Evolutionary conservation across 2,888 invertebrate species (phyloP).

Genomic region (Beris morrisii): DNA sequence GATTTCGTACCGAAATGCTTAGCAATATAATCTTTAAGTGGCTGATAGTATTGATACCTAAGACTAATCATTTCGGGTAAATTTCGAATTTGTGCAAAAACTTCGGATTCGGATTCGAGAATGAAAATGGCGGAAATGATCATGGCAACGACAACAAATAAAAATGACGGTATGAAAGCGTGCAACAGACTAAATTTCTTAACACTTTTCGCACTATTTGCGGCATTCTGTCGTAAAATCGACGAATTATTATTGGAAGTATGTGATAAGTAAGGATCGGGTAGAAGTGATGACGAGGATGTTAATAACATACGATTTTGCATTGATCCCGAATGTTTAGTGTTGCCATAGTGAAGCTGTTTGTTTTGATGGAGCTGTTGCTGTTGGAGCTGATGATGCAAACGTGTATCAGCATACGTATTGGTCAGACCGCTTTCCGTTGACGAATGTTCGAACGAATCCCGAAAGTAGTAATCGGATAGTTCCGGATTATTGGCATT

Average conservation of each 20-base stretch:
- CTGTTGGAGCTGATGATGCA: constrained; percentile 40
- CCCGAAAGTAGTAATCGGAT: constrained; percentile 71
- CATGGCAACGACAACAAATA: constrained; percentile 71
- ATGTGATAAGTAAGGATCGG: constrained; percentile 27
- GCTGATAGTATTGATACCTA: constrained; percentile 79
- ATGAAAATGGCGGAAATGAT: constrained; percentile 69
- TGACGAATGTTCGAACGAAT: constrained; percentile 78
- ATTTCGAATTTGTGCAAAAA: constrained; percentile 69
- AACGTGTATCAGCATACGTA: constrained; percentile 45
- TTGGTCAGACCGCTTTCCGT: constrained; percentile 69
- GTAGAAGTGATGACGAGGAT: constrained; percentile 38
- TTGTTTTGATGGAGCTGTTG: constrained; percentile 43
- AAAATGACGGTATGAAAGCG: constrained; percentile 76
- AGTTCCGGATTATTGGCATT: constrained; percentile 53
- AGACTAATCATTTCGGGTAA: constrained; percentile 77
- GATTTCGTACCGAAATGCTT: constrained; percentile 36
- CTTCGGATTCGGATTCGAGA: constrained; percentile 77
- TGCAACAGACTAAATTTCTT: constrained; percentile 67
- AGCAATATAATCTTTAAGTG: constrained; percentile 73
- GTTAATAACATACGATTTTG: constrained; percentile 39
- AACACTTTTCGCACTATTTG: constrained; percentile 52
- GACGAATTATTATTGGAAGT: constrained; percentile 37
- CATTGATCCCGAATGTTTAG: constrained; percentile 42
- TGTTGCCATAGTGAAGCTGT: constrained; percentile 43
- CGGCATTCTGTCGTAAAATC: constrained; percentile 45